phyloP scores from a whole-genome alignment of 2,888 invertebrate species.

The Sthenelais limicola region DNA sequence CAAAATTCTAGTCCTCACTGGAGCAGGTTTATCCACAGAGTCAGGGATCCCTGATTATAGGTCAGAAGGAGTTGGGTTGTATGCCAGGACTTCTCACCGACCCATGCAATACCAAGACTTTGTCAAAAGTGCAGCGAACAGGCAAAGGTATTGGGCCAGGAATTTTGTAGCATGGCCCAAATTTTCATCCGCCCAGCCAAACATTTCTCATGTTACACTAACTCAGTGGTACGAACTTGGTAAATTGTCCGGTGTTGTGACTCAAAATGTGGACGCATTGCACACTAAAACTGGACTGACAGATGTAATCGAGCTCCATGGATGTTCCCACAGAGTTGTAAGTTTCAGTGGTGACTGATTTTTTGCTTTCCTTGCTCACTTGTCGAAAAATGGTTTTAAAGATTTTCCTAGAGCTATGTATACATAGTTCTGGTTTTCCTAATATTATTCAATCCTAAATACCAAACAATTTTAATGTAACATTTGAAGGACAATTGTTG shows the following conservation, averaged over 20 bases:
- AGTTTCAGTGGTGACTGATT: too few relatives aligned
- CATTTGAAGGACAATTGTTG: too few relatives aligned
- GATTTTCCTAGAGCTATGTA: conserved; percentile 9
- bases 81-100: conserved; percentile 86
- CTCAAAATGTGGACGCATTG: conserved; percentile 96
- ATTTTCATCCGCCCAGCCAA: conserved; percentile 81
- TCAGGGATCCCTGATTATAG: conserved; percentile 69
- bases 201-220: conserved; percentile 82
- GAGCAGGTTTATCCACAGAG: conserved; percentile 97
- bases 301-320: conserved; percentile 90
- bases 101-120: conserved; percentile 92
- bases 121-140: conserved; percentile 73
- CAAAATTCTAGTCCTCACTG: conserved; percentile 82
- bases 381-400: too few relatives aligned
- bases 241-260: conserved; percentile 81
- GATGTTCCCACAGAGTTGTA: conserved; percentile 76
- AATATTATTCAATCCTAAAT: too few relatives aligned
- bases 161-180: conserved; percentile 92
- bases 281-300: conserved; percentile 91
- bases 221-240: conserved; percentile 80
- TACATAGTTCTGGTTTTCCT: too few relatives aligned
- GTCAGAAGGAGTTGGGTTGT: conserved; percentile 91
- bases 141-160: conserved; percentile 94
- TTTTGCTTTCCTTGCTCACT: too few relatives aligned
- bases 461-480: too few relatives aligned